Evolutionary conservation across 2,888 invertebrate species (phyloP).

Genomic region (Blastobasis adustella): DNA sequence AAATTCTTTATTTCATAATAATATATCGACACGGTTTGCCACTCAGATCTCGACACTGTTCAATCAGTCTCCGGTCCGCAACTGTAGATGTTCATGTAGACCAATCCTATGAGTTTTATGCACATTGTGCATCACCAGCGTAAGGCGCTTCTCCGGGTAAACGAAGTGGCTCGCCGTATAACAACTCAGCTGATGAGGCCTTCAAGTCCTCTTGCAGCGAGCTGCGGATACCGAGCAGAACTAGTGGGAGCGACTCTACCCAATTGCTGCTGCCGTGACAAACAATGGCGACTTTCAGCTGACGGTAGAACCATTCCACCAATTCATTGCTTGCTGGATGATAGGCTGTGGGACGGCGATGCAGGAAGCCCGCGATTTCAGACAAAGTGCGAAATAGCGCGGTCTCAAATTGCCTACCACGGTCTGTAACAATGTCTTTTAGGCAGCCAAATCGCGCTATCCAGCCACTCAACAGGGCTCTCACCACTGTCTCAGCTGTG

Average conservation of each 20-base stretch:
- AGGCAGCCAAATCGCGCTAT: constrained; percentile 22
- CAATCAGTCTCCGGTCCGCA: too few relatives aligned
- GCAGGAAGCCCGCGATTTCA: constrained; percentile 5
- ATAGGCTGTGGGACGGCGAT: constrained; percentile 11
- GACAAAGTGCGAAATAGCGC: background rate
- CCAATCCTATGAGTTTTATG: too few relatives aligned
- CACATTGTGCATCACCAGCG: too few relatives aligned
- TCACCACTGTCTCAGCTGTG: constrained; percentile 36
- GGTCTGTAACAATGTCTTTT: constrained; percentile 31
- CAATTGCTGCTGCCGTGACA: constrained; percentile 5
- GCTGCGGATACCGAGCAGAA: constrained; percentile 8
- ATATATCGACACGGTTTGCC: too few relatives aligned
- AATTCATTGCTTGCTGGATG: constrained; percentile 12
- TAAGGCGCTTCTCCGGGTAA: constrained; percentile 18
- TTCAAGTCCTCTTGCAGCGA: constrained; percentile 12
- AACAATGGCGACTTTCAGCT: constrained; percentile 12
- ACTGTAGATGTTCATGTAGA: too few relatives aligned
- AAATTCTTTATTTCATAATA: too few relatives aligned
- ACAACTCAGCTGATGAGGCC: constrained; percentile 19
- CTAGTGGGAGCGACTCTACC: constrained; percentile 5
- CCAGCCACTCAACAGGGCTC: constrained; percentile 25
- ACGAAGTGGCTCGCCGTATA: constrained; percentile 21
- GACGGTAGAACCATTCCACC: constrained; percentile 14
- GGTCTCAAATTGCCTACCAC: constrained; percentile 29
- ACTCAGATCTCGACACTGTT: too few relatives aligned